These are phyloP conservation scores for Nebria brevicollis DNA, from an alignment of 2,888 invertebrate genomes.

Conservation along the genomic window DNA sequence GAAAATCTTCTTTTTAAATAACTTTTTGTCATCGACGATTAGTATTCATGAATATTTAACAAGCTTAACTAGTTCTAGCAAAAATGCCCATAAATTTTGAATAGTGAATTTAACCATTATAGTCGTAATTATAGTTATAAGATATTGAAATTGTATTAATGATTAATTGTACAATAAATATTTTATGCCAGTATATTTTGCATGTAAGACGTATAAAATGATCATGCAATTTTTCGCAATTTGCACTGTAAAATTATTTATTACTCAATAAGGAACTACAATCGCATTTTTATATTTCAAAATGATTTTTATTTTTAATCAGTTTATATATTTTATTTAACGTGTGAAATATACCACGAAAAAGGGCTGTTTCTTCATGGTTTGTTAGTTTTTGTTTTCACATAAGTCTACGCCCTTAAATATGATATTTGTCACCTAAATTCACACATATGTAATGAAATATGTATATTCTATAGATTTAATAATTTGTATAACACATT, in stretches of 20 bases:
- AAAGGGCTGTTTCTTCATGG: background rate
- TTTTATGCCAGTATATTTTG: background rate
- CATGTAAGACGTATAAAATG: background rate
- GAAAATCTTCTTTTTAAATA: too few relatives aligned
- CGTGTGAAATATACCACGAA: background rate
- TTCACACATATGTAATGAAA: constrained; percentile 14
- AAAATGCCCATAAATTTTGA: background rate
- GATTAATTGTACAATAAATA: background rate
- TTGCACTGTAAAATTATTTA: background rate
- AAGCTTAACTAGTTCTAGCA: background rate
- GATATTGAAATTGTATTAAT: background rate
- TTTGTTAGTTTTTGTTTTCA: background rate
- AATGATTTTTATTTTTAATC: background rate
- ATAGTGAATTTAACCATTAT: background rate
- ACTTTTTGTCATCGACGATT: too few relatives aligned
- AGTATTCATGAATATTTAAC: background rate
- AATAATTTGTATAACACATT: background rate
- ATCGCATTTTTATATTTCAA: background rate
- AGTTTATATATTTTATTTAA: background rate
- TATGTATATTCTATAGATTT: background rate
- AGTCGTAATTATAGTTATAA: background rate
- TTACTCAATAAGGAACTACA: background rate
- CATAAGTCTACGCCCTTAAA: background rate
- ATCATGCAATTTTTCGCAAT: background rate
- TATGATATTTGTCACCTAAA: background rate